Base-by-base conservation (phyloP, 2,888 invertebrate genomes). In the Himalopsyche japonica region DNA sequence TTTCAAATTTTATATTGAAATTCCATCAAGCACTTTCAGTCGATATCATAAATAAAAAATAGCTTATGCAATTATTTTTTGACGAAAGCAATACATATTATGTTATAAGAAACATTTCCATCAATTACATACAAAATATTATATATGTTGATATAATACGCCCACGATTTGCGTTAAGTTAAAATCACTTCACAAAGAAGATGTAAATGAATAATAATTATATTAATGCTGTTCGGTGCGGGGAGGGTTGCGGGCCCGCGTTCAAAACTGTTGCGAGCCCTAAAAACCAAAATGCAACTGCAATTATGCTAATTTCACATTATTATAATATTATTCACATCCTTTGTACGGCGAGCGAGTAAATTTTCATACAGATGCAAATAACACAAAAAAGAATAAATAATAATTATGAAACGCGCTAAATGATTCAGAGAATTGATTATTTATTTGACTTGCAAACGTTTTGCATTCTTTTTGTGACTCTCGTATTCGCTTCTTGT, bases 391-490 rank as follows among this genome's bases (percentile, higher is more conserved):
- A 78, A 82, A 76, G 30, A 80, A 32, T 34, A 32, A 77, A 27
- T 32, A 32, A 82, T 48, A 48, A 47, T 30, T 15, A 70, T 27
- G 48, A 77, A 80, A 49, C 27, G 30, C 10, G 82, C 81, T 82
- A 81, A 85, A 85, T 85, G 81, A 82, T 86, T 86, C 86, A 79
- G 30, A 49, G 86, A 86, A 86, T 82, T 80, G 84, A 86, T 83
- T 83, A 86, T 86, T 70, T 70, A 70, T 70, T 70, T 70, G 70
- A 12, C 30, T 30, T 70, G 70, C 70, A 27, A 70, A 57, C 12
- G 15, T 70, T 30, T 30, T 70, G 30, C 70, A 70, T 70, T 70
- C 70, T 24, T 12, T 27, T 8, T 24, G 70, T 4, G 70, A 70
- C 70, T 27, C 27, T 27, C 15, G 70, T 27, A 57, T 57, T 7